A percentile compares a stretch with the other conserved stretches of the same genome.
phyloP scores from a whole-genome alignment of 2,797 vertebrate genomes.

The Adelosebastes latens region DNA sequence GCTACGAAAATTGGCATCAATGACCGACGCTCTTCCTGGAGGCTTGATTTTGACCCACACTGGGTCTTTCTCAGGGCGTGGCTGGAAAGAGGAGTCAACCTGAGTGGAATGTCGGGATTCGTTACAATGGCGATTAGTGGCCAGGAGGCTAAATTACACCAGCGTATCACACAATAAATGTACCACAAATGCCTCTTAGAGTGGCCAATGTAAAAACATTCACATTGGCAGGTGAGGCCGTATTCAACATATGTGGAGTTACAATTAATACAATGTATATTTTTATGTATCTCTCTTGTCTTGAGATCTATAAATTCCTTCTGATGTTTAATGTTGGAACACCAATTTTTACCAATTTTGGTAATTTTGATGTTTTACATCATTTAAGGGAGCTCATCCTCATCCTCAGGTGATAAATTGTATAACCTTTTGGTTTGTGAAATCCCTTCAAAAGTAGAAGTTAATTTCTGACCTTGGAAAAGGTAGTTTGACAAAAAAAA shows the following conservation, averaged over 20 bases:
- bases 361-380: no score
- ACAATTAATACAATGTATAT: neutral
- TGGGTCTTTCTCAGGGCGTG: neutral
- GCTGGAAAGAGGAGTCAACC: neutral
- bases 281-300: neutral
- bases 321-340: neutral
- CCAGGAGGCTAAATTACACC: no score
- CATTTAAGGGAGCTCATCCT: no score
- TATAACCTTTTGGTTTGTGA: no score
- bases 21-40: no score
- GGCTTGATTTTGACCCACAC: neutral
- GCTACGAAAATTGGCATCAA: no score
- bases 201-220: neutral
- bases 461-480: no score
- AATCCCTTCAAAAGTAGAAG: no score
- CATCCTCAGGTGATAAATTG: no score
- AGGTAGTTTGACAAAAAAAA: no score
- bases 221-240: neutral
- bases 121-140: neutral
- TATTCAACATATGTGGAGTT: neutral
- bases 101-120: neutral
- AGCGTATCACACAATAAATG: no score
- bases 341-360: no score
- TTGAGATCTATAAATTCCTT: neutral
- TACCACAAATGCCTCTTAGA: neutral